Conservation (phyloP, 2,888 invertebrate species). For the Enoplolaimus lenunculus region DNA sequence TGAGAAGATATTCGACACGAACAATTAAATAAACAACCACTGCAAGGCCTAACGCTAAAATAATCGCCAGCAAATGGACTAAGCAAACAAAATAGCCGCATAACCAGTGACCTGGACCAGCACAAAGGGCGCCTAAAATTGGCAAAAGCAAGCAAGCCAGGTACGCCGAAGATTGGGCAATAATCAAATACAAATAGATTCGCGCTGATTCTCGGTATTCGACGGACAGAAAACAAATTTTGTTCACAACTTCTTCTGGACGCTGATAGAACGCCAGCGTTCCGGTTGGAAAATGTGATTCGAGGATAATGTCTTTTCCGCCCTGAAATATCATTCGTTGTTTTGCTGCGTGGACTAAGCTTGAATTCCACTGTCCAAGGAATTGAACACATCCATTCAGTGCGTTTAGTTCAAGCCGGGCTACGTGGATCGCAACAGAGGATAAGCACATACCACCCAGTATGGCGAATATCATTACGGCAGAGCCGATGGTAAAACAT, state of each 20-base stretch:
- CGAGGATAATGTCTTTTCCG: neutral
- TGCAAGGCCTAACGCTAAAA: neutral
- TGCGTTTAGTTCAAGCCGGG: neutral
- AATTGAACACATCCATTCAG: neutral
- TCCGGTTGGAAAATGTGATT: neutral
- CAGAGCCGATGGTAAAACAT: neutral
- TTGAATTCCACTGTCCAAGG: neutral
- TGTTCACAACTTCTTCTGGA: neutral
- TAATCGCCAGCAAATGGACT: neutral
- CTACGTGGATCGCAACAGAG: neutral
- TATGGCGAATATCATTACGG: neutral
- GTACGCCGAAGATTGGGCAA: neutral
- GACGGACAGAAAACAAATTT: neutral
- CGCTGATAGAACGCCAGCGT: neutral
- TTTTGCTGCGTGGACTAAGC: neutral
- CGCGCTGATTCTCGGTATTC: neutral
- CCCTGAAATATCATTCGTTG: neutral
- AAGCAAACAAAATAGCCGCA: neutral
- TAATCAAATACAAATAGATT: neutral
- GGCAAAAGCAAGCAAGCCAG: neutral
- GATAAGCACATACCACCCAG: neutral
- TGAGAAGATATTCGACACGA: neutral
- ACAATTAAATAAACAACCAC: neutral
- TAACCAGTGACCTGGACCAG: neutral
- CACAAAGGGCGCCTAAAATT: neutral